Evolutionary conservation across 2,888 invertebrate species (phyloP).

Genomic region (Platerodrilus igneus): DNA sequence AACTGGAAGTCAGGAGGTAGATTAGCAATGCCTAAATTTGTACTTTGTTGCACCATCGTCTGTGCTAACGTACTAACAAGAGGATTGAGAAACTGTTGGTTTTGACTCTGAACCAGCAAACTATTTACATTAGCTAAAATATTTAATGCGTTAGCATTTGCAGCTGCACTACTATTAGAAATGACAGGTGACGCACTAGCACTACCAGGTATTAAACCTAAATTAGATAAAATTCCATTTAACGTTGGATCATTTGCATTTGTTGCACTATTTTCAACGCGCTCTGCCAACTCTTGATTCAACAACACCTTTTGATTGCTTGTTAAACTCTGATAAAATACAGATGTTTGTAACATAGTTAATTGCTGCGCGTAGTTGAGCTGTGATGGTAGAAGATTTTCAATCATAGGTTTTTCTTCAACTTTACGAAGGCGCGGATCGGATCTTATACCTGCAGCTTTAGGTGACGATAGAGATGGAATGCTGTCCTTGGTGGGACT

Average conservation of each 20-base stretch:
- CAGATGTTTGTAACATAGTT: slow-evolving; percentile 61
- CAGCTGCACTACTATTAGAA: slow-evolving; percentile 15
- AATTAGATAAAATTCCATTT: slow-evolving; percentile 58
- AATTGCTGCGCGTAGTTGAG: slow-evolving; percentile 56
- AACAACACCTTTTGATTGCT: slow-evolving; percentile 68
- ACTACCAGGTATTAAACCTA: slow-evolving; percentile 49
- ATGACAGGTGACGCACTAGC: slow-evolving; percentile 26
- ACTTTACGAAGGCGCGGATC: slow-evolving; percentile 44
- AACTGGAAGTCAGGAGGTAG: slow-evolving; percentile 42
- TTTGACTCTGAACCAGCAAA: slow-evolving; percentile 14
- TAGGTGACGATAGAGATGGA: slow-evolving; percentile 47
- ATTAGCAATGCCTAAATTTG: slow-evolving; percentile 49
- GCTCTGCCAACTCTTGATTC: slow-evolving; percentile 62
- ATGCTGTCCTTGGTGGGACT: slow-evolving; percentile 51
- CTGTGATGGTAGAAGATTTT: slow-evolving; percentile 41
- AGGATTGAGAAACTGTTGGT: slow-evolving; percentile 44
- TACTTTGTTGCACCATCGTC: slow-evolving; percentile 50
- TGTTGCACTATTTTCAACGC: slow-evolving; percentile 55
- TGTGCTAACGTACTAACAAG: slow-evolving; percentile 50
- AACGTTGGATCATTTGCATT: slow-evolving; percentile 59
- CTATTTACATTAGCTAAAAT: slow-evolving; percentile 41
- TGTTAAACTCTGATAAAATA: slow-evolving; percentile 67
- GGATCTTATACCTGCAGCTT: slow-evolving; percentile 45
- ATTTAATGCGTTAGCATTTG: slow-evolving; percentile 39
- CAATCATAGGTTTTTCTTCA: slow-evolving; percentile 31